Conservation (phyloP, 1,140 invertebrate genomes). For the Panagrolaimus sp. region DNA sequence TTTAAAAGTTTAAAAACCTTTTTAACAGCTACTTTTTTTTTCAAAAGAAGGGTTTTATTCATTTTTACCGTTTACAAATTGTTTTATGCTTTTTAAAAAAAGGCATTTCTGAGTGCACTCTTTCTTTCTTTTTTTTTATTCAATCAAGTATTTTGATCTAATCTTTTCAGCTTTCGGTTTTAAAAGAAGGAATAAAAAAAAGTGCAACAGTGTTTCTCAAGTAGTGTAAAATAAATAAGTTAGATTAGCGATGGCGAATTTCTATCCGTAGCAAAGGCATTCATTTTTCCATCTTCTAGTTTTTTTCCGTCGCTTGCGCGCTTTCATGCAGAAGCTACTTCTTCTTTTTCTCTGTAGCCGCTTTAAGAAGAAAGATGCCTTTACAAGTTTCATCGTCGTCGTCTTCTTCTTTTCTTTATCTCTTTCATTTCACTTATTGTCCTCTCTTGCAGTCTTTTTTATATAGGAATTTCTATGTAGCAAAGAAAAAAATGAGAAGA, state of each 20-base stretch:
- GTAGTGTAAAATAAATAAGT: background rate
- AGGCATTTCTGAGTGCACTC: background rate
- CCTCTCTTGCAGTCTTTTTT: background rate
- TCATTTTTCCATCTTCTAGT: background rate
- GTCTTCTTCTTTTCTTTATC: no score
- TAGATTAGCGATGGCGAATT: constrained; percentile 9
- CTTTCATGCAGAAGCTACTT: background rate
- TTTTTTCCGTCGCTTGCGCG: constrained; percentile 11
- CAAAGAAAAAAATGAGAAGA: no score
- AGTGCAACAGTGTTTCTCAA: background rate
- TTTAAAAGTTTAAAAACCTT: no score
- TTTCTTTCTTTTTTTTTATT: constrained; percentile 7
- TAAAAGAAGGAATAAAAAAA: background rate
- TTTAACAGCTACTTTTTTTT: no score
- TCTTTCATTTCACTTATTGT: no score
- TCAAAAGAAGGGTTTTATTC: no score
- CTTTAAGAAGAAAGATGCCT: no score
- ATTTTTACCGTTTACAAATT: constrained; percentile 8
- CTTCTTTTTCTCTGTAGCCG: background rate
- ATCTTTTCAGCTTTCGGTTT: constrained; percentile 8
- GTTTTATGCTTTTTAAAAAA: constrained; percentile 1
- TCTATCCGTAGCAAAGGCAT: background rate
- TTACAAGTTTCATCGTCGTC: no score
- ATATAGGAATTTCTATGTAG: no score
- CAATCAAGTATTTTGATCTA: constrained; percentile 7